Evolutionary conservation across 1,140 invertebrate species (phyloP).

Genomic region (Wasmannia auropunctata): DNA sequence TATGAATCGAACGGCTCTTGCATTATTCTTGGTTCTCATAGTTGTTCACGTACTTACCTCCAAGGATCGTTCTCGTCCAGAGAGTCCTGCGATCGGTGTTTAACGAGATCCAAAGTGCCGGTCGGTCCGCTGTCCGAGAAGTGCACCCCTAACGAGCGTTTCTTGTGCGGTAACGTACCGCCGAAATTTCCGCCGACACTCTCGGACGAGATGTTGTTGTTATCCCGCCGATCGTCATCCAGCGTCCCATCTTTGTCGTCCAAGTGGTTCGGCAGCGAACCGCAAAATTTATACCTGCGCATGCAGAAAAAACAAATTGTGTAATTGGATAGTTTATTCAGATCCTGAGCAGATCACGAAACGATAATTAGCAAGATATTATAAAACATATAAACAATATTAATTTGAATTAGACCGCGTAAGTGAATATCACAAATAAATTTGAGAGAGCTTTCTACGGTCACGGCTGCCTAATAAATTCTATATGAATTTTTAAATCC

Average conservation of each 20-base stretch:
- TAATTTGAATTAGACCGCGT: too few species aligned
- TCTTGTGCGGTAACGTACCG: conserved; percentile 87
- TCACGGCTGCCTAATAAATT: too few species aligned
- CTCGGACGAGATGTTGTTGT: conserved; percentile 86
- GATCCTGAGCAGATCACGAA: neutral
- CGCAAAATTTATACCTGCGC: conserved; percentile 86
- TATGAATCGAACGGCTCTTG: neutral
- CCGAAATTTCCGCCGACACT: conserved; percentile 88
- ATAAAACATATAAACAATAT: too few species aligned
- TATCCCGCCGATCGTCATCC: conserved; percentile 85
- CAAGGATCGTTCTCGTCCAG: conserved; percentile 83
- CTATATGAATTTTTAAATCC: too few species aligned
- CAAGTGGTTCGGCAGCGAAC: conserved; percentile 90
- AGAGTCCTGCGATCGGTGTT: conserved; percentile 82
- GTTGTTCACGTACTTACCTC: too few species aligned
- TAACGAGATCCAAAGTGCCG: conserved; percentile 78
- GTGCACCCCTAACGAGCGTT: conserved; percentile 84
- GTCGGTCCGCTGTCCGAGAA: conserved; percentile 85
- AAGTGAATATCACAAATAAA: too few species aligned
- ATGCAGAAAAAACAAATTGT: conserved; percentile 59
- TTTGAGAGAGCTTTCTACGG: too few species aligned
- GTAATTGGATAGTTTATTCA: neutral
- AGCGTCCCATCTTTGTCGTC: conserved; percentile 87
- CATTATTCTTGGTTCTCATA: conserved; percentile 1
- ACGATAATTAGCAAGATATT: neutral